These are phyloP conservation scores for Synanthedon andrenaeformis DNA, from an alignment of 2,888 invertebrate species.

Conservation along the genomic window DNA sequence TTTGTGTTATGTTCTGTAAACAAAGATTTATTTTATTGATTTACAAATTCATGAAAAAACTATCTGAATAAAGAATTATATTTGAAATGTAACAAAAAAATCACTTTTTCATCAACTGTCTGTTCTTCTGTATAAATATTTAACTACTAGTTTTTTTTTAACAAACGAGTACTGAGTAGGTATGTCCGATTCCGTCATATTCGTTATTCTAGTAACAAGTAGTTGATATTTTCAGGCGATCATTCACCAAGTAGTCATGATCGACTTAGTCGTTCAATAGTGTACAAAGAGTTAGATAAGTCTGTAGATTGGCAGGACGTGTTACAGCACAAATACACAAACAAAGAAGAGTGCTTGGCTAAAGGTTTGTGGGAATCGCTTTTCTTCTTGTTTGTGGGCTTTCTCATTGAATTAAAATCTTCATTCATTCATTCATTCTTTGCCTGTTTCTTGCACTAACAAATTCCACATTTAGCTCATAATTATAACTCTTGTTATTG, in stretches of 20 bases:
- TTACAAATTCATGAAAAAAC: no score
- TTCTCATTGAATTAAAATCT: no score
- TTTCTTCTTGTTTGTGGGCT: constrained; percentile 5
- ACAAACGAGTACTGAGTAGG: no score
- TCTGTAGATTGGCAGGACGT: constrained; percentile 64
- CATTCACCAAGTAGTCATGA: constrained; percentile 18
- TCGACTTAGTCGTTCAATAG: constrained; percentile 33
- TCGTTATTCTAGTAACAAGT: constrained; percentile 6
- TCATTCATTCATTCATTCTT: no score
- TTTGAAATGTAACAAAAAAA: not conserved
- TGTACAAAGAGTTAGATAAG: constrained; percentile 63
- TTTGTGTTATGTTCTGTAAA: no score
- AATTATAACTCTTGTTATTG: no score
- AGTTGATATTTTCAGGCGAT: constrained; percentile 59
- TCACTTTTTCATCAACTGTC: not conserved
- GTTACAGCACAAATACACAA: constrained; percentile 41
- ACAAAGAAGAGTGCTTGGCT: constrained; percentile 40
- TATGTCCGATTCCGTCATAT: no score
- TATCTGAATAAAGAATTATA: not conserved
- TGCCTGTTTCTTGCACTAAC: no score
- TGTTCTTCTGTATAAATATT: not conserved
- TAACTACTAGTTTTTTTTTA: no score
- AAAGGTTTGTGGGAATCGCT: constrained; percentile 62
- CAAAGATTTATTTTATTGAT: no score
- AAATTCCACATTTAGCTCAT: no score